Evolutionary conservation across 2,113 vertebrate genomes (phyloP).

Genomic region (Tragelaphus scriptus): DNA sequence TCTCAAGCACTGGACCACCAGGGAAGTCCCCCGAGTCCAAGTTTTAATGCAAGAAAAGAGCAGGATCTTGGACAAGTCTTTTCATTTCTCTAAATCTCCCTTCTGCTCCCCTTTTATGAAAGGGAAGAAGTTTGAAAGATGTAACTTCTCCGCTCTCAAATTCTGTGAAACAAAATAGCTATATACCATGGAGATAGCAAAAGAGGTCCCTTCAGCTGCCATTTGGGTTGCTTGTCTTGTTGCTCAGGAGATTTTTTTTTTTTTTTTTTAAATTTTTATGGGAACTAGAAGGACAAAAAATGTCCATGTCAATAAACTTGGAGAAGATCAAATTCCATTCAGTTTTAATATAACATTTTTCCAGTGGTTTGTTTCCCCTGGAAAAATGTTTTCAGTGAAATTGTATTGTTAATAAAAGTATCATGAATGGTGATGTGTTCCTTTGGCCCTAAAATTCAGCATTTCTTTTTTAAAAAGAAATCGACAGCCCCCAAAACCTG

Average conservation of each 20-base stretch:
- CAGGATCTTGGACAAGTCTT: neutral
- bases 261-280: neutral
- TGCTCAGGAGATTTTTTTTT: neutral
- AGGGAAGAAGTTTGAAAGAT: neutral
- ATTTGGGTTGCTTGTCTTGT: neutral
- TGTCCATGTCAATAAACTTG: neutral
- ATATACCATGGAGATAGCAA: neutral
- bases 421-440: neutral
- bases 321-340: neutral
- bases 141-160: neutral
- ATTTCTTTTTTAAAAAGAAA: slow-evolving; percentile 53
- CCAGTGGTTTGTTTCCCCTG: neutral
- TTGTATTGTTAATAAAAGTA: neutral
- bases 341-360: neutral
- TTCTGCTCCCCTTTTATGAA: neutral
- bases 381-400: neutral
- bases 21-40: neutral
- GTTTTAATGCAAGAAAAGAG: neutral
- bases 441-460: neutral
- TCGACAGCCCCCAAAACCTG: slow-evolving; percentile 75
- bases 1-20: neutral
- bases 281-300: neutral
- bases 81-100: neutral
- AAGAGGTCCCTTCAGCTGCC: neutral
- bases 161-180: neutral